Evolutionary conservation across 2,888 invertebrate genomes (phyloP), one percentile per base, ranked within the genome.

Genomic region (Platycheirus rosarum): DNA sequence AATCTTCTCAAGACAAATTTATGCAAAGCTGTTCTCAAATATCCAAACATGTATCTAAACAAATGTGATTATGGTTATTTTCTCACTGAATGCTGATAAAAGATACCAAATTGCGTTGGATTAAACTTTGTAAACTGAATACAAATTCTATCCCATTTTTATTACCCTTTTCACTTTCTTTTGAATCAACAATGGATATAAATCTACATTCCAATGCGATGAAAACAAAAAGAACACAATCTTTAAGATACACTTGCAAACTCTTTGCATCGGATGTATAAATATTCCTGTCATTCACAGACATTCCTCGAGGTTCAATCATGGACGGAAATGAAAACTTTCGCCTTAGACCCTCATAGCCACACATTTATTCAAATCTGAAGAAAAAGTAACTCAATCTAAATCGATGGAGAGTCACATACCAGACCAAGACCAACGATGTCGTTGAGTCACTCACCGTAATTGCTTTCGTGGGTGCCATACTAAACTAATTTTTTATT

Each of bases 401-500:
- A 55, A 44, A 46, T 57, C 44, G 57, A 79, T 74, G 44, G 44
- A 32, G 53, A 55, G 48, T 46, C 66, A 37, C 57, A 46, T 60
- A 60, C 60, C 44, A 26, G 26, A 23, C 2, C 5, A 55, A 4
- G n/a, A n/a, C n/a, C n/a, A 40, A 5, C 32, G 26, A 35, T 32
- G 62, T 62, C 44, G 62, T 11, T 48, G 80, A 74, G 29, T 70
- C 60, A 74, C 37, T 55, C 51, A 32, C 18, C 7, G 35, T 57
- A 66, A 60, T 60, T 78, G 44, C 66, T 48, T 23, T 57, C 16
- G 75, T 80, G 75, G 80, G 80, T 75, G 80, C 65, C 60, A 65
- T 60, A 80, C 60, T 62, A 48, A 80, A 75, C 62, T 71, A 70
- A 23, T 23, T 32, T 75, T 65, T 60, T 9, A 53, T 68, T 35